A percentile compares a stretch with the other conserved stretches of the same genome.
These are phyloP conservation scores for Drosophila affinis DNA, from an alignment of 2,888 invertebrate genomes.

Conservation along the genomic window DNA sequence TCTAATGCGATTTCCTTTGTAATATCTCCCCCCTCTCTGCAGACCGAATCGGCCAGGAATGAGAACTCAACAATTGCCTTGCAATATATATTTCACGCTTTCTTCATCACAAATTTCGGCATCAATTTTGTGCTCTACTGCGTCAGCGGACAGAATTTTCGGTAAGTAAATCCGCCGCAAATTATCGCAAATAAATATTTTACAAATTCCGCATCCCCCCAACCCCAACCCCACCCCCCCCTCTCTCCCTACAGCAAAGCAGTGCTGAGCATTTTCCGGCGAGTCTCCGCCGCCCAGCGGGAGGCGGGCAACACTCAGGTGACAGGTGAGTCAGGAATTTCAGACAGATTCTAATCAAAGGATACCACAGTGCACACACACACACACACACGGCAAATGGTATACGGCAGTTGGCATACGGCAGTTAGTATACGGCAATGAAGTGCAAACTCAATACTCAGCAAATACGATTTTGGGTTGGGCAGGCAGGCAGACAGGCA, in stretches of 20 bases:
- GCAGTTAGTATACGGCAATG: not conserved
- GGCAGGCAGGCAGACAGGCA: no score
- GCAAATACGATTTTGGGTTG: slow-evolving; percentile 25
- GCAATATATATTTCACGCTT: slow-evolving; percentile 88
- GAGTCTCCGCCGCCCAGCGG: slow-evolving; percentile 75
- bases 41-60: slow-evolving; percentile 82
- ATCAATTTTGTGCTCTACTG: slow-evolving; percentile 93
- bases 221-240: not conserved
- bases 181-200: slow-evolving; percentile 27
- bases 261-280: slow-evolving; percentile 82
- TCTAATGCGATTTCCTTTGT: not conserved
- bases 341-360: not conserved
- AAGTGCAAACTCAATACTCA: slow-evolving; percentile 7
- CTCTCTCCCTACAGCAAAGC: slow-evolving; percentile 77
- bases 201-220: not conserved
- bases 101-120: slow-evolving; percentile 92
- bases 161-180: slow-evolving; percentile 82
- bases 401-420: not conserved
- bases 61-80: slow-evolving; percentile 85
- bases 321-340: slow-evolving; percentile 80
- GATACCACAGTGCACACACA: no score
- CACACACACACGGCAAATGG: not conserved
- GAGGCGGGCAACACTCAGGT: slow-evolving; percentile 83
- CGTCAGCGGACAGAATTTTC: slow-evolving; percentile 91
- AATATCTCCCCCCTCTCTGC: slow-evolving; percentile 39